A percentile compares a stretch with the other conserved stretches of the same genome.
phyloP scores from a whole-genome alignment of 2,113 vertebrate species.

The Daboia siamensis region DNA sequence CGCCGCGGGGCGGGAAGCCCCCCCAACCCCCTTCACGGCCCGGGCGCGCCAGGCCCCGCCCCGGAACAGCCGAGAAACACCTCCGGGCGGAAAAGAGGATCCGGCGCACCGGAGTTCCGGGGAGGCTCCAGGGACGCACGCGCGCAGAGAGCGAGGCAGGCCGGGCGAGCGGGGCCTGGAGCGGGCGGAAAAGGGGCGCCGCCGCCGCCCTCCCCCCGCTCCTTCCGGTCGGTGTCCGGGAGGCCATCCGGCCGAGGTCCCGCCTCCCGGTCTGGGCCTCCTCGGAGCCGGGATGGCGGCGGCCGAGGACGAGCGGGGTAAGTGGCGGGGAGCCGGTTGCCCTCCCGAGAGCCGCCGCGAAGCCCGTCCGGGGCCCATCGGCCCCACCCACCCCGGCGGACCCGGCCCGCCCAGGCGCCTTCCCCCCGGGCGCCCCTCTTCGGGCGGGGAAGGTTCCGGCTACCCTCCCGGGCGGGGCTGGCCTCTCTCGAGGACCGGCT shows the following conservation, averaged over 20 bases:
- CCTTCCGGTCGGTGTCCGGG: not conserved
- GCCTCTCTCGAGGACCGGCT: not conserved
- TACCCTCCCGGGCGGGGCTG: too few species aligned
- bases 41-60: not conserved
- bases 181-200: not conserved
- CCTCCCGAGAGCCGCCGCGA: too few species aligned
- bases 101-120: not conserved
- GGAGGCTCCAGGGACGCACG: not conserved
- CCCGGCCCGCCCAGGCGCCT: not conserved
- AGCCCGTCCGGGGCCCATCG: not conserved
- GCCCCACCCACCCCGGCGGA: not conserved
- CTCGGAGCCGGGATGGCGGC: not conserved
- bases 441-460: not conserved
- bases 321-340: not conserved
- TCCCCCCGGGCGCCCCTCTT: constrained; percentile 30
- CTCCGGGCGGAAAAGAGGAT: not conserved
- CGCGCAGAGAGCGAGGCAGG: not conserved
- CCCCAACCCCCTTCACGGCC: not conserved
- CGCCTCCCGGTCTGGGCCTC: not conserved
- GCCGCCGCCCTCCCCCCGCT: not conserved
- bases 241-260: not conserved
- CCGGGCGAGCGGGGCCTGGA: not conserved
- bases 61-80: not conserved
- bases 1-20: not conserved
- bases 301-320: not conserved